Percentiles rank a stretch among this genome's conserved stretches.
Conservation (phyloP, 2,888 invertebrate species). For the Deroplatys truncata region DNA sequence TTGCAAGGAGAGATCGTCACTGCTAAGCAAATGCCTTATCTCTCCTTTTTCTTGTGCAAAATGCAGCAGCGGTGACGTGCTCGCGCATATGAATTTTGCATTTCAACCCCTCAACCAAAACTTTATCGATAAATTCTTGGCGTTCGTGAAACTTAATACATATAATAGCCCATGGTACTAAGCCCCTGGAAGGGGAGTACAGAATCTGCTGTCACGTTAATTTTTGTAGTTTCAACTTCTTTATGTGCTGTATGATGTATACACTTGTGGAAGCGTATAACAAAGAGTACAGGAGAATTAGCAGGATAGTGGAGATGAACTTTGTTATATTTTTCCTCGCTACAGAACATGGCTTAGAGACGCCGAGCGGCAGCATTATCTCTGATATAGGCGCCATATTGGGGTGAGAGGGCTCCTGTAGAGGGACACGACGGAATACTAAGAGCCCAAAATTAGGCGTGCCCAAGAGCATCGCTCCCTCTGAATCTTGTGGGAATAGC, state of each 20-base stretch:
- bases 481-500: background rate
- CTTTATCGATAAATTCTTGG: background rate
- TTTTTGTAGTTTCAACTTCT: background rate
- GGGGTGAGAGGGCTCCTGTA: background rate
- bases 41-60: background rate
- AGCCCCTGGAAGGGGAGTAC: background rate
- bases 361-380: background rate
- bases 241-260: background rate
- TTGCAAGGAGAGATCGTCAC: background rate
- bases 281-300: background rate
- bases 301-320: background rate
- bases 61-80: background rate
- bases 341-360: background rate
- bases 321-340: background rate
- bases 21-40: background rate
- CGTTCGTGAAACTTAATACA: background rate
- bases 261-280: background rate
- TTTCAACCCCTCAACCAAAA: background rate
- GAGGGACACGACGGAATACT: background rate
- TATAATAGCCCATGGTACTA: background rate
- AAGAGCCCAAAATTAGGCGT: constrained; percentile 13
- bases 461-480: background rate
- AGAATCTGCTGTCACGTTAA: background rate
- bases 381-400: background rate
- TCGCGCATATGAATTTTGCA: background rate